These are phyloP conservation scores for Eupithecia dodoneata DNA, from an alignment of 2,888 invertebrate genomes.

Conservation along the genomic window DNA sequence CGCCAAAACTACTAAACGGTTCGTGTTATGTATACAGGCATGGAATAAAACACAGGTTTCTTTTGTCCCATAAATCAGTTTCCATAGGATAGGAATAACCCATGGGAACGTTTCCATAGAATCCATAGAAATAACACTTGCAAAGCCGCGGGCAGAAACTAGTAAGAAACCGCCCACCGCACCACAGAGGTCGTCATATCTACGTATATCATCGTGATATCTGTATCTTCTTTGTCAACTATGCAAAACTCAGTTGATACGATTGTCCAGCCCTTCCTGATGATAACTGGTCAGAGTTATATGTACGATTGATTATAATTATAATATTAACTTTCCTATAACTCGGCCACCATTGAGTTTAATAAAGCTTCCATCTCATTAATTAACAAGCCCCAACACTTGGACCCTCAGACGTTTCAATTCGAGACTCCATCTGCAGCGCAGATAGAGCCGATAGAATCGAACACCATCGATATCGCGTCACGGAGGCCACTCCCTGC, in stretches of 20 bases:
- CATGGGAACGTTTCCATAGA: too few relatives aligned
- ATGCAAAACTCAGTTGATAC: background rate
- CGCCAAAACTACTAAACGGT: too few relatives aligned
- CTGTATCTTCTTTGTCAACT: too few relatives aligned
- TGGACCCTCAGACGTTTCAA: conserved; percentile 39
- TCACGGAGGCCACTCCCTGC: conserved; percentile 45
- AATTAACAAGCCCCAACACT: conserved; percentile 20
- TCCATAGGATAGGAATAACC: too few relatives aligned
- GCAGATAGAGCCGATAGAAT: conserved; percentile 45
- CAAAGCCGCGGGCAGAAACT: too few relatives aligned
- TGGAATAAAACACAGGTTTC: too few relatives aligned
- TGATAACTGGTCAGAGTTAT: background rate
- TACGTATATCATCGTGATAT: too few relatives aligned
- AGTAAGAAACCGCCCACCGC: too few relatives aligned
- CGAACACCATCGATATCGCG: conserved; percentile 52
- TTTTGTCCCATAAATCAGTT: too few relatives aligned
- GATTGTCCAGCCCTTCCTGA: background rate
- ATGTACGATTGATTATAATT: background rate
- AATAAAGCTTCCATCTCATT: background rate
- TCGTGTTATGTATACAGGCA: too few relatives aligned
- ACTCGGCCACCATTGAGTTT: background rate
- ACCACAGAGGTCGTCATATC: too few relatives aligned
- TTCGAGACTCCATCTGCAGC: conserved; percentile 45
- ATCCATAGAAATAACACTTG: too few relatives aligned
- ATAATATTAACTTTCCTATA: background rate